Base-by-base conservation (phyloP, 2,888 invertebrate species). In the Apodemia mormo region DNA sequence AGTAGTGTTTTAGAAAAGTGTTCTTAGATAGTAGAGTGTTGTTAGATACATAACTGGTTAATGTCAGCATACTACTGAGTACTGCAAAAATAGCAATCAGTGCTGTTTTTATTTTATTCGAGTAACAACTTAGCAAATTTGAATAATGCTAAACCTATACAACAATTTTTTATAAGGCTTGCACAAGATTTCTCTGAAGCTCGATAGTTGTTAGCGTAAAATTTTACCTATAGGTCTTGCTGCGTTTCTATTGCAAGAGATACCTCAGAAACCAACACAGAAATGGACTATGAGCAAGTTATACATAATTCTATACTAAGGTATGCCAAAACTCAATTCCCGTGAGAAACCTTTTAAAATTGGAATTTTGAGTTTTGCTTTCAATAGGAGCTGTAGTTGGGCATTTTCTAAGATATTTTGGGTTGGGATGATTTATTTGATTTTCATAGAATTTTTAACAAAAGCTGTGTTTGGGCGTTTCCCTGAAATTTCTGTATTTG, bases 201-300 rank as follows among this genome's bases (percentile, higher is more conserved):
- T 56, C 56, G 14, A 56, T 56, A 56, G 56, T 56, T 56, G 56
- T 22, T 56, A 56, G 56, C 56, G 29, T 56, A 56, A 56, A 56
- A 56, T 56, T 56, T 1, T 45, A 45, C 45, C 45, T 45, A 10
- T 45, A 45, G 45, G 45, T 45, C 45, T 45, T 45, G 45, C 45
- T 45, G 10, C 10, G 45, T 45, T 45, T 45, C 45, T 45, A 1
- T 45, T 45, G 45, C 45, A 45, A 45, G 45, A 45, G 10, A 45
- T 45, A 45, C 45, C 45, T 45, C 56, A 56, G 56, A 56, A 56
- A 56, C 56, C 8, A 56, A 56, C 56, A 56, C 56, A 56, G 2
- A 22, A 56, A 22, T 56, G 29, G 14, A 56, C 56, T 56, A 56
- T 56, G 56, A 56, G 56, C 56, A 56, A 56, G 1, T 22, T 56